A percentile compares a stretch with the other conserved stretches of the same genome.
These are phyloP conservation scores for Luidia sarsii DNA, from an alignment of 53 echinoderm and acorn worm genomes.

Conservation along the genomic window DNA sequence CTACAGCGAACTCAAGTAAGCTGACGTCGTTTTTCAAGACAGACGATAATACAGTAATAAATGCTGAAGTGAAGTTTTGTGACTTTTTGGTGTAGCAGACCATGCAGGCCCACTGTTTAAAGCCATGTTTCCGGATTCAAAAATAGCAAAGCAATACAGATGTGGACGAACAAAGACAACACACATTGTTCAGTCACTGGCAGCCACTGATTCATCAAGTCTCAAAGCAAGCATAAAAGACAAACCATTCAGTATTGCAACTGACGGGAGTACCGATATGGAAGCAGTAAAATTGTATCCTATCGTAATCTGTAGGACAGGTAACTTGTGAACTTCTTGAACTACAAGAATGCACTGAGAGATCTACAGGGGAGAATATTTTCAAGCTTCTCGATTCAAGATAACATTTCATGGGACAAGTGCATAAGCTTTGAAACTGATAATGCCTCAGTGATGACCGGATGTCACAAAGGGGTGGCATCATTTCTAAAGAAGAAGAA, in stretches of 20 bases:
- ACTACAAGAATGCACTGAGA: too few species aligned
- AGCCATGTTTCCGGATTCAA: slow-evolving; percentile 31
- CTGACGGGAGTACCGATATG: background rate
- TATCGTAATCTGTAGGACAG: background rate
- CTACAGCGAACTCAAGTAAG: slow-evolving; percentile 1
- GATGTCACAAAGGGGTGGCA: slow-evolving; percentile 43
- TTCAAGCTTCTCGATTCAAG: slow-evolving; percentile 40
- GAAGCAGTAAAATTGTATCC: slow-evolving; percentile 6
- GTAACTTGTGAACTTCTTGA: slow-evolving; percentile 22
- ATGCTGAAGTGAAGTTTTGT: slow-evolving; percentile 31
- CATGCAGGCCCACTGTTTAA: slow-evolving; percentile 2
- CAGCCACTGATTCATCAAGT: background rate
- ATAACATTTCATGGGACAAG: slow-evolving; percentile 36
- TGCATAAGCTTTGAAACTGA: slow-evolving; percentile 45
- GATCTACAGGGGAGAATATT: too few species aligned
- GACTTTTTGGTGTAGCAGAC: slow-evolving; percentile 32
- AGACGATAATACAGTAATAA: slow-evolving; percentile 1
- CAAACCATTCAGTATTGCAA: background rate
- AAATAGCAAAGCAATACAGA: slow-evolving; percentile 44
- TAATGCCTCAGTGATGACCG: slow-evolving; percentile 50
- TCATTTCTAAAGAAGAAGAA: slow-evolving; percentile 16
- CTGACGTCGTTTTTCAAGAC: slow-evolving; percentile 7
- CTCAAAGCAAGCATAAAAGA: background rate
- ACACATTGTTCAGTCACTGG: slow-evolving; percentile 4
- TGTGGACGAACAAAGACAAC: slow-evolving; percentile 43